Base-by-base conservation (phyloP, 2,888 invertebrate species). In the Drosophila fulvimacula region DNA sequence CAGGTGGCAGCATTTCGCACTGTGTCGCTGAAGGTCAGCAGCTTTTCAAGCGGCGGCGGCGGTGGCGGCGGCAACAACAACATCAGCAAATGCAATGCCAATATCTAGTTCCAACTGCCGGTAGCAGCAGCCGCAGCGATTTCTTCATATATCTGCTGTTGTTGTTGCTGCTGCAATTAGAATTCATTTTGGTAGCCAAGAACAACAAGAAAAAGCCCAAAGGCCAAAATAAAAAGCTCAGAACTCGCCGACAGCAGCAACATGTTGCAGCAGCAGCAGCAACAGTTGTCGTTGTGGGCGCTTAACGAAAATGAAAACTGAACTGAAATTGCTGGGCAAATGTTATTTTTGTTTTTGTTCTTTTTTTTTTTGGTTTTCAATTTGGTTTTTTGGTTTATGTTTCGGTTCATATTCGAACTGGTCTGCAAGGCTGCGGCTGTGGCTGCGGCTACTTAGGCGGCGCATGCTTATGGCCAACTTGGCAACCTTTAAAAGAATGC, bases 401-500 rank as follows among this genome's bases (percentile, higher is more conserved):
- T 62, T 76, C 52, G 78, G 39, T 56, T 75, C 59, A 61, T 67
- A 51, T 51, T 68, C 57, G 73, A 83, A 86, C 89, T 86, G 83
- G 89, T 82, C 80, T 59, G 65, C 72, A 65, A 46, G 44, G 24
- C 41, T 41, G 11, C 21, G 42, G 21, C 13, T 42, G 19, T 9
- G 44, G 0, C 21, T 21, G 44, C 24, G 44, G 44, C 46, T 46
- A 27, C 46, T 46, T 46, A 46, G 27, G 46, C 46, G 46, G 46
- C 46, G 46, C 46, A 48, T 48, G 46, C 46, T 48, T 57, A 9
- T 57, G 71, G 79, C 81, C 87, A 90, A 90, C 84, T 88, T 91
- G 90, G 85, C 90, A 91, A 91, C 91, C 90, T 91, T 91, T 91
- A 76, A 91, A 91, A 91, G 90, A 91, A 91, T 91, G 90, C 90